A percentile compares a stretch with the other conserved stretches of the same genome.
Evolutionary conservation across 2,888 invertebrate species (phyloP).

Genomic region (Ypsolopha scabrella): DNA sequence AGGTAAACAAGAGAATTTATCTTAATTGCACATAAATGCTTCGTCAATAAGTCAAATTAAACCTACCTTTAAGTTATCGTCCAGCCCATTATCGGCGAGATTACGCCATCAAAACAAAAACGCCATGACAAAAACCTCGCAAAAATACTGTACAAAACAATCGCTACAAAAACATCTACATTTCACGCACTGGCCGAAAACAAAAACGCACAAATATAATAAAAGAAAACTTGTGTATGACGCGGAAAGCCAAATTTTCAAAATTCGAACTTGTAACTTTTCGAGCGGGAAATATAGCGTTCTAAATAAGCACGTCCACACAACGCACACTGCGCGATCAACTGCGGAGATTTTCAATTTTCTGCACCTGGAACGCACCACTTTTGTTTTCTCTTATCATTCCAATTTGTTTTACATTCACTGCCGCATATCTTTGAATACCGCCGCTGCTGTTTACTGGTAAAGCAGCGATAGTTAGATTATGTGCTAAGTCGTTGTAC

Average conservation of each 20-base stretch:
- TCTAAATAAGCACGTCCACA: slow-evolving; percentile 22
- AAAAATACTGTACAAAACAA: background rate
- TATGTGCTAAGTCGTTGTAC: no score
- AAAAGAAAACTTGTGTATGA: background rate
- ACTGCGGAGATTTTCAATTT: slow-evolving; percentile 26
- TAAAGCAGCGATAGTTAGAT: no score
- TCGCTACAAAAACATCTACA: background rate
- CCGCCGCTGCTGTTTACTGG: no score
- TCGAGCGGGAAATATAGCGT: slow-evolving; percentile 32
- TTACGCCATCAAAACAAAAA: background rate
- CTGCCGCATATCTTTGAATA: background rate
- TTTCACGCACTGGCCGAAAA: background rate
- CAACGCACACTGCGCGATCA: slow-evolving; percentile 33
- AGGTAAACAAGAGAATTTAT: slow-evolving; percentile 3
- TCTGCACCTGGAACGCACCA: background rate
- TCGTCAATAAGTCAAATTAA: slow-evolving; percentile 3
- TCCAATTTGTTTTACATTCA: background rate
- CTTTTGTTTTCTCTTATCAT: background rate
- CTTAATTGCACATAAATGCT: slow-evolving; percentile 1
- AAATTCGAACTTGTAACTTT: slow-evolving; percentile 23
- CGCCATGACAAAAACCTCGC: background rate
- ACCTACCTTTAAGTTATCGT: slow-evolving; percentile 4
- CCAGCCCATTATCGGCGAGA: slow-evolving; percentile 12
- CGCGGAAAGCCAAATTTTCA: slow-evolving; percentile 7
- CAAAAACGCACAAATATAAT: background rate